phyloP scores from a whole-genome alignment of 2,888 invertebrate genomes.

The Polyommatus iphigenia region DNA sequence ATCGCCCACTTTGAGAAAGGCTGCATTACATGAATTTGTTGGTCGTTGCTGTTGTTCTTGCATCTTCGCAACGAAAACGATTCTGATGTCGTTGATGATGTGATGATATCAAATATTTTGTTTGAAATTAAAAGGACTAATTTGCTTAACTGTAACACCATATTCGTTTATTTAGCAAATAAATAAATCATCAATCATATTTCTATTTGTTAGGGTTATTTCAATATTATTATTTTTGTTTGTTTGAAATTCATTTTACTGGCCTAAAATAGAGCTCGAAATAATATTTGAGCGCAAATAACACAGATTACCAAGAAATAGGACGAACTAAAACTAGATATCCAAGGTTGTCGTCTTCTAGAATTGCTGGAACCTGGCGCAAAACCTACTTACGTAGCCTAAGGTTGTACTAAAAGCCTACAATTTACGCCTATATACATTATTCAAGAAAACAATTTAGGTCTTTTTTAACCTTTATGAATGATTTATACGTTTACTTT shows the following conservation, averaged over 20 bases:
- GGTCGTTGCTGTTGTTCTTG: neutral
- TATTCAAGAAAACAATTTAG: neutral
- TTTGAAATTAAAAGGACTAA: too few species aligned
- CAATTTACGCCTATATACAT: neutral
- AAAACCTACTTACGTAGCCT: neutral
- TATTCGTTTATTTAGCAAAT: too few species aligned
- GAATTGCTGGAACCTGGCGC: neutral
- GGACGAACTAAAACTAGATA: neutral
- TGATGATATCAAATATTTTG: too few species aligned
- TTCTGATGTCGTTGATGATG: too few species aligned
- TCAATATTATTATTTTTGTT: neutral
- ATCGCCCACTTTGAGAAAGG: too few species aligned
- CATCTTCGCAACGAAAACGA: neutral
- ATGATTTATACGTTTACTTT: too few species aligned
- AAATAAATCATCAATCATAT: too few species aligned
- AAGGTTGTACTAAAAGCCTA: neutral
- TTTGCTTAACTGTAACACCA: too few species aligned
- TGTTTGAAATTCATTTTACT: neutral
- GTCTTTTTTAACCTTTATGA: too few species aligned
- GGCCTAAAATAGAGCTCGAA: neutral
- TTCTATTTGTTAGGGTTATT: too few species aligned
- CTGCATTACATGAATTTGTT: too few species aligned
- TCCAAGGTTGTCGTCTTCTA: neutral
- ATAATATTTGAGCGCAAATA: neutral
- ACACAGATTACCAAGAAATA: neutral